Base-by-base conservation (phyloP, 2,797 vertebrate genomes). In the Coccyzus lansbergi region DNA sequence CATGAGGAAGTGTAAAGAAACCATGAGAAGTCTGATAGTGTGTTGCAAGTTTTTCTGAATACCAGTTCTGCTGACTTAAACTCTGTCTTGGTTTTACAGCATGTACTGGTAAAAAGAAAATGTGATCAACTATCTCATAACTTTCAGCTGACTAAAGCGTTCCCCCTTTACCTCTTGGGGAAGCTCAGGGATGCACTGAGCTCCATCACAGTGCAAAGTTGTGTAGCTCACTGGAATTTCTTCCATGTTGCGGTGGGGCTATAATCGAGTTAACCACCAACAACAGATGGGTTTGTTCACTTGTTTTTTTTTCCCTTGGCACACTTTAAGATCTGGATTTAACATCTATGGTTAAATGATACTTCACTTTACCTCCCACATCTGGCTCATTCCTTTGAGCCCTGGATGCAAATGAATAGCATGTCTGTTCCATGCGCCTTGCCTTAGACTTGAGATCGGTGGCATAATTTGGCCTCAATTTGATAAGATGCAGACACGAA, bases 361-460 rank as follows among this genome's bases (percentile, higher is more conserved):
- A 86, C 83, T 86, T 94, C 69, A 79, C 70, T 74, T 90, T 77
- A 77, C 71, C 46, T 72, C 64, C 91, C 70, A 52, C 94, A 87
- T 92, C 82, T 94, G 84, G 89, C 60, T 56, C 56, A 77, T 82
- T 63, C 34, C 67, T 92, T 93, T 52, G 91, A 89, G 93, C 52
- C 40, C n/a, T 46, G 88, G 59, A 56, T 92, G 91, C 78, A 53
- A 52, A 82, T 82, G 82, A 96, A 96, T 90, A 42, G 68, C 6
- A 24, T 28, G 68, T 85, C 75, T 96, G 94, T 87, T 95, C 84
- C 33, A 3, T 22, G 60, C 0, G 36, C 56, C 75, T 79, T 2
- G 48, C 75, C 78, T 77, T 80, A 36, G 90, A 84, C 71, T 78
- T 7, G 40, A 80, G 84, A 70, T 80, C 82, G 77, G 60, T 38